phyloP scores from a whole-genome alignment of 2,888 invertebrate species.

The Drosophila tripunctata region DNA sequence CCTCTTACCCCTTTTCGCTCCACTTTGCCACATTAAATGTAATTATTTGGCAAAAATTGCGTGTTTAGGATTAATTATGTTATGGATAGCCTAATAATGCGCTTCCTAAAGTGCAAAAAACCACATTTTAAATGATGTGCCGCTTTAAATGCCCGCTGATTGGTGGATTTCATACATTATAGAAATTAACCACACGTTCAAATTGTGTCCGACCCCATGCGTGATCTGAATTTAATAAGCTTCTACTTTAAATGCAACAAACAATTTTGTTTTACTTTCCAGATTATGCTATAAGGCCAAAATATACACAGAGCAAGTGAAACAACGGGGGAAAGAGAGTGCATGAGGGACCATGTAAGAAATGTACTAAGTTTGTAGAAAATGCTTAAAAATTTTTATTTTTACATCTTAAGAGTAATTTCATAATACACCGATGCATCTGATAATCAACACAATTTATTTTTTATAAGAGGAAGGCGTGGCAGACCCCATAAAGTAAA shows the following conservation, averaged over 20 bases:
- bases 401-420: too few species aligned
- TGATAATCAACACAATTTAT: too few species aligned
- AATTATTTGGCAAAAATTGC: conserved; percentile 81
- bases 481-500: too few species aligned
- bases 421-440: too few species aligned
- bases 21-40: conserved; percentile 66
- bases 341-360: too few species aligned
- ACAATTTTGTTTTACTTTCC: not conserved
- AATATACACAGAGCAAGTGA: not conserved
- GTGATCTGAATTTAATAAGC: conserved; percentile 56
- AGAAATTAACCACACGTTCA: conserved; percentile 43
- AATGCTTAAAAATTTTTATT: too few species aligned
- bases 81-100: conserved; percentile 79
- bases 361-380: too few species aligned
- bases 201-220: conserved; percentile 43
- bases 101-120: conserved; percentile 73
- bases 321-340: not conserved
- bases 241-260: conserved; percentile 11
- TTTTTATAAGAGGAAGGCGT: too few species aligned
- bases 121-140: conserved; percentile 70
- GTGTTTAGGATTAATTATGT: conserved; percentile 83
- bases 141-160: conserved; percentile 56
- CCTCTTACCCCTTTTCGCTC: not conserved
- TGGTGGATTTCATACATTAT: conserved; percentile 46
- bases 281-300: not conserved